Evolutionary conservation across 2,113 vertebrate species (phyloP).

Genomic region (Saccopteryx leptura): DNA sequence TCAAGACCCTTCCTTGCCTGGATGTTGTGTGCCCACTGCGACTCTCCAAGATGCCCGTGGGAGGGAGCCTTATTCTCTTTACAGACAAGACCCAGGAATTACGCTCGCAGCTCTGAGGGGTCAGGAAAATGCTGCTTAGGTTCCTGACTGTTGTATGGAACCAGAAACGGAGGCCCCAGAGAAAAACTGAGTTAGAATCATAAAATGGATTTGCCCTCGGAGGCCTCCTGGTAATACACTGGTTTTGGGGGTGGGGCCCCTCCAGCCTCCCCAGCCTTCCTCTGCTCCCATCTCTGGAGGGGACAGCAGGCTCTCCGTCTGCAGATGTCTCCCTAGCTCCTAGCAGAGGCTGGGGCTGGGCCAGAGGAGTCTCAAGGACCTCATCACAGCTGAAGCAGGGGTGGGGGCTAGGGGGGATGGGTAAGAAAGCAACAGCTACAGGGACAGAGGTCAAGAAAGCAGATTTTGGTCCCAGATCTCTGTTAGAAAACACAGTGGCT

Average conservation of each 20-base stretch:
- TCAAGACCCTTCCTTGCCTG: background rate
- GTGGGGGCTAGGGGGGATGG: accelerated
- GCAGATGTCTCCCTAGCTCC: background rate
- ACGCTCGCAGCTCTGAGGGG: background rate
- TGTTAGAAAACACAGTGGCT: background rate
- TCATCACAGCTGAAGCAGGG: background rate
- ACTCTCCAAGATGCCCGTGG: background rate
- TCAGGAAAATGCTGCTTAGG: background rate
- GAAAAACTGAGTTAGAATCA: background rate
- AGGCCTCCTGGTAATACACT: background rate
- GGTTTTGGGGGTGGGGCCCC: background rate
- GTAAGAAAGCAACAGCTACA: background rate
- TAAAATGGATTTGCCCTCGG: background rate
- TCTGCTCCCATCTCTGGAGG: conserved; percentile 30
- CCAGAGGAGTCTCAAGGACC: background rate
- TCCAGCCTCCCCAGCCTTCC: background rate
- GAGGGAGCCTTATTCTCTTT: background rate
- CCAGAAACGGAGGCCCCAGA: background rate
- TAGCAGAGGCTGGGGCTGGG: background rate
- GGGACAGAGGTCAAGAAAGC: background rate
- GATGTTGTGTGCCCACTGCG: background rate
- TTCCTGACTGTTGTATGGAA: background rate
- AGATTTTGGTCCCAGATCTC: background rate
- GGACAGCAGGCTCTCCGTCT: background rate
- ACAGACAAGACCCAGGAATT: background rate